A percentile compares a stretch with the other conserved stretches of the same genome.
Evolutionary conservation across 2,113 vertebrate genomes (phyloP).

Genomic region (Cardinalis cardinalis): DNA sequence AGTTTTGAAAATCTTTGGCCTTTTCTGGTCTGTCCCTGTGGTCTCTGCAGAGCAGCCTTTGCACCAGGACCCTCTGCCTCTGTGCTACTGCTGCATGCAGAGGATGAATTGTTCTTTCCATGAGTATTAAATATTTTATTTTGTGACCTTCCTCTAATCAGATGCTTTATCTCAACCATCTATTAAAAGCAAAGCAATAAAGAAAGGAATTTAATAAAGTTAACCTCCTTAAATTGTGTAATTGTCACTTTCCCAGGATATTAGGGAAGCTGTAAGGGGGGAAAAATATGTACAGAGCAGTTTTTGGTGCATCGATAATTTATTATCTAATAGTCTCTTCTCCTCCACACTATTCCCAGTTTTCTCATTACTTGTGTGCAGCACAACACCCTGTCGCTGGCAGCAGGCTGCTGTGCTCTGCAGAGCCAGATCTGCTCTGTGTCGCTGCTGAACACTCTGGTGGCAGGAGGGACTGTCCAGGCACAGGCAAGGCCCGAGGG

Average conservation of each 20-base stretch:
- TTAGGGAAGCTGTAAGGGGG: conserved; percentile 12
- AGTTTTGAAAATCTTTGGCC: neutral
- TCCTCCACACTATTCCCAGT: conserved; percentile 42
- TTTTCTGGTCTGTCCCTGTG: rapidly evolving
- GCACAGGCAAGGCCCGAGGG: neutral
- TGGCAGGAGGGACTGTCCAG: neutral
- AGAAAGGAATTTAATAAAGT: conserved; percentile 59
- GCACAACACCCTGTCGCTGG: neutral
- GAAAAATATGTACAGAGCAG: neutral
- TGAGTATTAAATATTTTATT: conserved; percentile 38
- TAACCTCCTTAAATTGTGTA: conserved; percentile 57
- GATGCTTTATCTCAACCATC: conserved; percentile 9
- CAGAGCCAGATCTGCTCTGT: neutral
- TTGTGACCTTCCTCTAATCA: conserved; percentile 41
- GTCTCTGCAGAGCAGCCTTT: neutral
- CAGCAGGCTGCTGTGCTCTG: conserved; percentile 34
- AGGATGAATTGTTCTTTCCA: neutral
- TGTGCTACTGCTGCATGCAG: neutral
- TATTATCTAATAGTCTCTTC: conserved; percentile 66
- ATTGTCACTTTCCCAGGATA: conserved; percentile 44
- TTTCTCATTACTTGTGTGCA: conserved; percentile 47
- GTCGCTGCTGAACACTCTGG: neutral
- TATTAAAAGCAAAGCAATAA: conserved; percentile 35
- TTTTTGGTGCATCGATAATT: conserved; percentile 50
- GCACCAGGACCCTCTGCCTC: neutral